phyloP scores from a whole-genome alignment of 1,140 invertebrate species.

The Halictus rubicundus region DNA sequence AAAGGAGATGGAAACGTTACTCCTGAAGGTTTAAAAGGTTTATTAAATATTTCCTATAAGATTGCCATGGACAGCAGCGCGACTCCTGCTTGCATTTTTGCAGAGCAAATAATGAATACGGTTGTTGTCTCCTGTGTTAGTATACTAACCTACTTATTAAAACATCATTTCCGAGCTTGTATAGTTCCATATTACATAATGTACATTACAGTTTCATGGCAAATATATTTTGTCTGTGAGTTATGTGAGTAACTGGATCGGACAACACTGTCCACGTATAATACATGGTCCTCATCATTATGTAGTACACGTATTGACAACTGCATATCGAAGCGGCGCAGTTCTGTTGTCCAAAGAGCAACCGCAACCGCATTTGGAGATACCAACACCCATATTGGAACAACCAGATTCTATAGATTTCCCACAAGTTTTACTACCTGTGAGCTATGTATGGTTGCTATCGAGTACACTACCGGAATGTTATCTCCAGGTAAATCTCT shows the following conservation, averaged over 20 bases:
- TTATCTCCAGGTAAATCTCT: slow-evolving; percentile 81
- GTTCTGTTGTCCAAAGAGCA: slow-evolving; percentile 75
- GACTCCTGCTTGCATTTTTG: slow-evolving; percentile 81
- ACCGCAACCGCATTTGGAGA: slow-evolving; percentile 81
- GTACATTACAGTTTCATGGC: slow-evolving; percentile 84
- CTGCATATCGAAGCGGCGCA: slow-evolving; percentile 86
- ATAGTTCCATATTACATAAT: not conserved
- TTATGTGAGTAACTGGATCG: slow-evolving; percentile 90
- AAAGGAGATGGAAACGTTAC: slow-evolving; percentile 81
- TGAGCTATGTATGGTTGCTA: slow-evolving; percentile 90
- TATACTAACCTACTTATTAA: slow-evolving; percentile 38
- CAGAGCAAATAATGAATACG: slow-evolving; percentile 85
- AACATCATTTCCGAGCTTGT: not conserved
- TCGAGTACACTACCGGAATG: slow-evolving; percentile 86
- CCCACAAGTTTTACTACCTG: slow-evolving; percentile 80
- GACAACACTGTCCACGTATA: slow-evolving; percentile 87
- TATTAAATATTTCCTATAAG: slow-evolving; percentile 87
- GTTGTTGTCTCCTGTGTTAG: slow-evolving; percentile 86
- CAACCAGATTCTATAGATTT: slow-evolving; percentile 79
- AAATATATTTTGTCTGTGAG: slow-evolving; percentile 87
- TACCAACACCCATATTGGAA: slow-evolving; percentile 89
- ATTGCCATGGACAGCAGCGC: slow-evolving; percentile 87
- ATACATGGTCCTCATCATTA: slow-evolving; percentile 89
- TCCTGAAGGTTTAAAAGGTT: slow-evolving; percentile 82
- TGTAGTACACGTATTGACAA: slow-evolving; percentile 88